Percentiles rank a stretch among this genome's conserved stretches.
phyloP scores from a whole-genome alignment of 2,797 vertebrate species.

The Brotula barbata region DNA sequence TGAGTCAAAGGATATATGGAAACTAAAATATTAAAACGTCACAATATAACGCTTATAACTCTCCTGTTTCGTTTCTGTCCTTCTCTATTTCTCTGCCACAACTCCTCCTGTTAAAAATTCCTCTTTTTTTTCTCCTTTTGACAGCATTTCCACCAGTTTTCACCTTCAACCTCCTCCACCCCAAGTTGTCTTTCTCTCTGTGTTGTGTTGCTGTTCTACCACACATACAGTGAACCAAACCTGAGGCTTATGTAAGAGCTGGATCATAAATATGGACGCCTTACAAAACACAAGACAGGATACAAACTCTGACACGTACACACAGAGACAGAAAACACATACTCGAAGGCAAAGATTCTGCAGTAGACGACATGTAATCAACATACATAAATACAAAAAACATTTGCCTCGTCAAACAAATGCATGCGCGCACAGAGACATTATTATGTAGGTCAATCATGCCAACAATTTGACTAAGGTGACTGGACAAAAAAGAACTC shows the following conservation, averaged over 20 bases:
- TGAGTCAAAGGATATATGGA: not conserved
- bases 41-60: not conserved
- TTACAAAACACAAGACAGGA: slow-evolving; percentile 71
- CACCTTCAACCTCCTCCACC: not conserved
- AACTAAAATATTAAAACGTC: not conserved
- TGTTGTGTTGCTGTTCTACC: slow-evolving; percentile 46
- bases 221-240: slow-evolving; percentile 75
- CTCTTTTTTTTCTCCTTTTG: no score
- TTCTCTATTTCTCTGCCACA: not conserved
- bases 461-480: slow-evolving; percentile 32
- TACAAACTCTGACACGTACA: slow-evolving; percentile 10
- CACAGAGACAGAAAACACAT: no score
- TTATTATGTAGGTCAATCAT: not conserved
- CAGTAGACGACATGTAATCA: slow-evolving; percentile 8
- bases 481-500: slow-evolving; percentile 35
- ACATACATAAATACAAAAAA: not conserved
- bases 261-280: slow-evolving; percentile 70
- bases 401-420: no score
- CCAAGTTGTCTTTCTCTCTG: slow-evolving; percentile 9
- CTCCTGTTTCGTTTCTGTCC: not conserved
- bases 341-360: no score
- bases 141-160: no score
- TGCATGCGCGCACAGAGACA: not conserved
- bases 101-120: not conserved
- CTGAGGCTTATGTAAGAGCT: slow-evolving; percentile 72